phyloP scores from a whole-genome alignment of 30 jellyfish, hydroid and myxozoan genomes.

The Sanderia malayensis region DNA sequence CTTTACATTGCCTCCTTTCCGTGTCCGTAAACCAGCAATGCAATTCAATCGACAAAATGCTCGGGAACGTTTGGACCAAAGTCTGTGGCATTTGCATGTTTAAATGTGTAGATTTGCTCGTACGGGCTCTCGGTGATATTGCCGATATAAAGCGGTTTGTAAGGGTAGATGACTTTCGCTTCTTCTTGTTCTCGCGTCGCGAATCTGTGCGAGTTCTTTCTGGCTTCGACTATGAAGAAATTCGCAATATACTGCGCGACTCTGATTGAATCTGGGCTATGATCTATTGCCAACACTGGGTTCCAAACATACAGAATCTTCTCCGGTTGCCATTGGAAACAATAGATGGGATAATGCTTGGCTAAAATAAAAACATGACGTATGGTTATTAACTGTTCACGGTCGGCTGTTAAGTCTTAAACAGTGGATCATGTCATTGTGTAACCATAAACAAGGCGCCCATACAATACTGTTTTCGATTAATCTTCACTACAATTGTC shows the following conservation, averaged over 20 bases:
- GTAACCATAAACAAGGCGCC: too few relatives aligned
- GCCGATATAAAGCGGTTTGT: slow-evolving; percentile 68
- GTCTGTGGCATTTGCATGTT: slow-evolving; percentile 42
- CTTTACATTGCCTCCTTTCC: too few relatives aligned
- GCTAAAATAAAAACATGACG: too few relatives aligned
- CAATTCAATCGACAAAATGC: too few relatives aligned
- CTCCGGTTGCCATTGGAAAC: slow-evolving; percentile 96
- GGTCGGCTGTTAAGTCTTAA: too few relatives aligned
- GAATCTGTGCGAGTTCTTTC: slow-evolving; percentile 69
- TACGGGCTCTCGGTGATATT: slow-evolving; percentile 84
- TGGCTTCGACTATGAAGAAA: slow-evolving; percentile 70
- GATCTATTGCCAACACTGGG: slow-evolving; percentile 75
- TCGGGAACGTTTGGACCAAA: slow-evolving; percentile 45
- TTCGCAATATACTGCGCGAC: slow-evolving; percentile 80
- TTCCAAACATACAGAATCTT: slow-evolving; percentile 65
- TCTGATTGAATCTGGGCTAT: slow-evolving; percentile 63
- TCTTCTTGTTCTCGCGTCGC: slow-evolving; percentile 72
- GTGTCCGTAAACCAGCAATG: too few relatives aligned
- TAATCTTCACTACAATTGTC: too few relatives aligned
- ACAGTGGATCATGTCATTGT: too few relatives aligned
- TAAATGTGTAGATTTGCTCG: slow-evolving; percentile 73
- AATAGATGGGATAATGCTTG: slow-evolving; percentile 75
- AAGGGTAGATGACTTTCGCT: slow-evolving; percentile 27
- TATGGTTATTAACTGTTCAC: too few relatives aligned
- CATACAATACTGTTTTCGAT: too few relatives aligned